Evolutionary conservation across 1,140 invertebrate species (phyloP).

Genomic region (Meloidogyne chitwoodi): DNA sequence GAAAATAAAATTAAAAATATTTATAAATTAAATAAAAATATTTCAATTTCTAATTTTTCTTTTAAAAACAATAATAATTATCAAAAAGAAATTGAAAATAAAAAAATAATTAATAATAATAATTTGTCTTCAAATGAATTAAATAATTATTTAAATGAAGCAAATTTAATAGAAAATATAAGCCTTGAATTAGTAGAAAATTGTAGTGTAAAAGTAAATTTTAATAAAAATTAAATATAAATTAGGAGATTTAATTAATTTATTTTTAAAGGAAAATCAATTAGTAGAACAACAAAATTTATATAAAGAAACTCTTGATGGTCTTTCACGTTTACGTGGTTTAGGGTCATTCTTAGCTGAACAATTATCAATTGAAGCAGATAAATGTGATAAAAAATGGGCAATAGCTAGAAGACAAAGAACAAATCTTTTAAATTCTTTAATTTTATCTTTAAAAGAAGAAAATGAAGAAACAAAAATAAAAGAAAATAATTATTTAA

Average conservation of each 20-base stretch:
- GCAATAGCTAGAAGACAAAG: conserved; percentile 16
- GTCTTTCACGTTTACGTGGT: not conserved
- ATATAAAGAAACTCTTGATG: conserved; percentile 9
- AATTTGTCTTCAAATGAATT: not conserved
- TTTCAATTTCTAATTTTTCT: no score
- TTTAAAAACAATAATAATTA: no score
- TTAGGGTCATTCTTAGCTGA: conserved; percentile 6
- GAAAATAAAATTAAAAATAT: no score
- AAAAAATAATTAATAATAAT: no score
- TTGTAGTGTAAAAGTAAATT: not conserved
- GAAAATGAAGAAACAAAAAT: not conserved
- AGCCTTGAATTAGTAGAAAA: not conserved
- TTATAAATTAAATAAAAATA: no score
- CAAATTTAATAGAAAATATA: not conserved
- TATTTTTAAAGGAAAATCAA: not conserved
- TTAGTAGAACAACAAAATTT: conserved; percentile 1
- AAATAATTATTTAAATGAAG: not conserved
- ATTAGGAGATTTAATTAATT: not conserved
- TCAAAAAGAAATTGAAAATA: not conserved
- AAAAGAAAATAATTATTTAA: not conserved
- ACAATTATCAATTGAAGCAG: not conserved
- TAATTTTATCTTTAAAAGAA: conserved; percentile 23
- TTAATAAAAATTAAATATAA: not conserved
- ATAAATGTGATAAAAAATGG: conserved; percentile 7
- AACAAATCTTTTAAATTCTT: conserved; percentile 17